These are phyloP conservation scores for Limonius californicus DNA, from an alignment of 1,140 invertebrate genomes.

Conservation along the genomic window DNA sequence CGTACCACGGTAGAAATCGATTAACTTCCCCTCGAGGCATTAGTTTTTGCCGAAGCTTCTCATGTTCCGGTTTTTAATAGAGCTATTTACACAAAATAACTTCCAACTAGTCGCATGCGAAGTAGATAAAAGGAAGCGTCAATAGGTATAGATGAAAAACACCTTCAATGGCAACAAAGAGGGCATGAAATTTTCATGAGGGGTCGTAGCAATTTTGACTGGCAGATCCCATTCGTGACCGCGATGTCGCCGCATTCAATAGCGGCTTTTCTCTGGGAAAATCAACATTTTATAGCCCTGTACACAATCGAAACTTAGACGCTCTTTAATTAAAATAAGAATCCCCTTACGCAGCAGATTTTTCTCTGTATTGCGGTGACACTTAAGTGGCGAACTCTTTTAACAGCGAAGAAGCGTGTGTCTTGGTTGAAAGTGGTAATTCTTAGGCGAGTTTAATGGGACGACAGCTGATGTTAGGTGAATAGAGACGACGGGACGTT, in stretches of 20 bases:
- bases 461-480: no score
- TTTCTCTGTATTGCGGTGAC: no score
- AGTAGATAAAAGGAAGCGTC: conserved; percentile 1
- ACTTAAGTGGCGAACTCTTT: no score
- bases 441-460: no score
- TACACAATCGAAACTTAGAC: background rate
- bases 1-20: no score
- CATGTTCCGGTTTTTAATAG: background rate
- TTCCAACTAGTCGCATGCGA: background rate
- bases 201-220: background rate
- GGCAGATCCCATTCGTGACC: background rate
- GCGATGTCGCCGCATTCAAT: background rate
- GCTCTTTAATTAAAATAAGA: background rate
- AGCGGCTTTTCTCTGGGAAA: background rate
- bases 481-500: no score
- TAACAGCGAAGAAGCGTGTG: no score
- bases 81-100: background rate
- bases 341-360: no score
- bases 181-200: conserved; percentile 1
- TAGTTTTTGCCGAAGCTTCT: background rate
- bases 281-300: background rate
- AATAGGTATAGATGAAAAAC: background rate
- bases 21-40: no score
- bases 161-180: background rate
- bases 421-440: no score